A percentile compares a stretch with the other conserved stretches of the same genome.
Evolutionary conservation across 2,797 vertebrate genomes (phyloP).

Genomic region (Nyctalus aviator): DNA sequence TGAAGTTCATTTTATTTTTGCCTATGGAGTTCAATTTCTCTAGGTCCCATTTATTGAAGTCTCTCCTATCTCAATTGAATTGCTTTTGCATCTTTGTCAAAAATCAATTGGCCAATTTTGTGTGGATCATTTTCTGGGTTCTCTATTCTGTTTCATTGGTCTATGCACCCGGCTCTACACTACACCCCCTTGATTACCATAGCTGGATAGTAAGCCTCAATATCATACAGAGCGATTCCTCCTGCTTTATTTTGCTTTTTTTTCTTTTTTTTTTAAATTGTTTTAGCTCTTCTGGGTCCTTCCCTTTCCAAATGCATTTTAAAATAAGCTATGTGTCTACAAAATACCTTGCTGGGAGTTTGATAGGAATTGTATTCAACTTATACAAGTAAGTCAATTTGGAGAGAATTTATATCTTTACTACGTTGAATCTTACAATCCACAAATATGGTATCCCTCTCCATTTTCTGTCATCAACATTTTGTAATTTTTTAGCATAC

Average conservation of each 20-base stretch:
- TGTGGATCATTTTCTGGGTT: background rate
- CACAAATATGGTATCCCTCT: background rate
- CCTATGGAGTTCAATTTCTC: background rate
- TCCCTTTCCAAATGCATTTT: conserved; percentile 12
- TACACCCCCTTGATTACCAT: background rate
- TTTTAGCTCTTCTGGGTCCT: background rate
- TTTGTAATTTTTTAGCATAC: conserved; percentile 32
- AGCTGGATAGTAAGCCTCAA: background rate
- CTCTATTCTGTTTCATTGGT: background rate
- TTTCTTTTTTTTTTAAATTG: background rate
- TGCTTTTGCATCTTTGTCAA: background rate
- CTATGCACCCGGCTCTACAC: background rate
- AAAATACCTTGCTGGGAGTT: conserved; percentile 12
- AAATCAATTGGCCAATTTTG: background rate
- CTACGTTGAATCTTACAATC: background rate
- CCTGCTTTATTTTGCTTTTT: background rate
- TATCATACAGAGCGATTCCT: background rate
- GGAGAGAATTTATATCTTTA: background rate
- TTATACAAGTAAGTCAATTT: background rate
- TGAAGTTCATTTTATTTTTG: background rate
- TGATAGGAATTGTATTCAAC: background rate
- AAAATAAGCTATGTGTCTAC: background rate
- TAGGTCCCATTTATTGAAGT: background rate
- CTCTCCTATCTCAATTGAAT: background rate
- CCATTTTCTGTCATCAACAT: background rate